Evolutionary conservation across 2,888 invertebrate genomes (phyloP), one percentile per base, ranked within the genome.

Genomic region (Acanthosepion pharaonis): DNA sequence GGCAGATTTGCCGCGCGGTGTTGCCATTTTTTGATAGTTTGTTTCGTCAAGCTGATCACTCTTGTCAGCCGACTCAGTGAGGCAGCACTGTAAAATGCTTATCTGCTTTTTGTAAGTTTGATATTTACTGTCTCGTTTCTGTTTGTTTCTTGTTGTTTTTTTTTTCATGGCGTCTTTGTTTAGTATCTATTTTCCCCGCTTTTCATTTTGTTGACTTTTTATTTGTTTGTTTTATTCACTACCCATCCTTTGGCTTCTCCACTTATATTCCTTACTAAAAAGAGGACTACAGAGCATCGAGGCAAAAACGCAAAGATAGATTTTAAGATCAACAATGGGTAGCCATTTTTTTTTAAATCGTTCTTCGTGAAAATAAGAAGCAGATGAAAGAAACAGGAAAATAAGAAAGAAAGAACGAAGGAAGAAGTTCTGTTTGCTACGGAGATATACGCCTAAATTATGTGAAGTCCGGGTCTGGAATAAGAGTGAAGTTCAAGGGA

Each of bases 1-100:
- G 23, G 59, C 59, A 59, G 59, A 23, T 59, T 59, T 23, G 59
- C 78, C 78, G n/a, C n/a, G 2, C 78, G n/a, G 78, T 78, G 78
- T 78, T n/a, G 78, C 78, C 78, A 78, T 78, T 33, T 78, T 78
- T 78, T 78, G 78, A 78, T n/a, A 33, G 78, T 78, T 78, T 78
- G 78, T 78, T 78, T 78, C 18, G 78, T 78, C 15, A n/a, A 78
- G 33, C 78, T 78, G 78, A 78, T n/a, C 78, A 33, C 78, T 78
- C 33, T 78, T 78, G 78, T 78, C 78, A 78, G 78, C n/a, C 78
- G 78, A 33, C 78, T n/a, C 78, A 78, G 78, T 33, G 78, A 78
- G 18, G 78, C 78, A 33, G 9, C n/a, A 11, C 23, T 23, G 3
- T 23, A 51, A 59, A 59, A 59, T 59, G 3, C 23, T 59, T 59